Base-by-base conservation (phyloP, 2,797 vertebrate species). In the Vireo griseus region DNA sequence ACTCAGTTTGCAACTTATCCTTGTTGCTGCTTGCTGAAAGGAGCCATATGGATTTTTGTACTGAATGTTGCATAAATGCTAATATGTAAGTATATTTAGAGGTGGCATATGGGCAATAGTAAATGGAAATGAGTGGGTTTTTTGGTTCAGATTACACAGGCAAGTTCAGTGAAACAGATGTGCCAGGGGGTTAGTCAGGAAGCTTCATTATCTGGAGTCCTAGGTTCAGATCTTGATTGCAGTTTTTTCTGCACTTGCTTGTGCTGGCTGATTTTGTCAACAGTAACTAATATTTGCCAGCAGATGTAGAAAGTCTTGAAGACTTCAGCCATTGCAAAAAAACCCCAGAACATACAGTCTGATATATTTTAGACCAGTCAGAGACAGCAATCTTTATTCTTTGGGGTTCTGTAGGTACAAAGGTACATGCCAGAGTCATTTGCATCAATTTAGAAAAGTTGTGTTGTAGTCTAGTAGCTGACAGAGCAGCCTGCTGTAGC, bases 41-140 rank as follows among this genome's bases (percentile, higher is more conserved):
- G 40, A 78, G 90, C 84, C 94, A 75, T 95, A 86, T 89, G 92
- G 84, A 71, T 94, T 88, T 88, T 94, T 68, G 77, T 86, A 80
- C 88, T 84, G 86, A 86, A 90, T 0, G 2, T 86, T 87, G 80
- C 68, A 62, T 85, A 88, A 92, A 89, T 91, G 88, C 81, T 91
- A 72, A 63, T 85, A 61, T 48, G n/a, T 28, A 71, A 93, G 68
- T 93, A 62, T 92, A 94, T 87, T 92, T 92, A 65, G 86, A 87
- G 68, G 47, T 86, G 75, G 16, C 91, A 72, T 89, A 92, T 91
- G 91, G 94, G 55, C 74, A 65, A 14, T 83, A 91, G 89, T 85
- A 94, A 84, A 80, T 84, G 83, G 72, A 81, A 87, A 35, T 16
- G 24, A 79, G 84, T 44, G 61, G 3, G 6, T 40, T 40, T 95